Evolutionary conservation across 35 echinoderm and acorn worm genomes (phyloP).

Genomic region (Ophiothrix spiculata): DNA sequence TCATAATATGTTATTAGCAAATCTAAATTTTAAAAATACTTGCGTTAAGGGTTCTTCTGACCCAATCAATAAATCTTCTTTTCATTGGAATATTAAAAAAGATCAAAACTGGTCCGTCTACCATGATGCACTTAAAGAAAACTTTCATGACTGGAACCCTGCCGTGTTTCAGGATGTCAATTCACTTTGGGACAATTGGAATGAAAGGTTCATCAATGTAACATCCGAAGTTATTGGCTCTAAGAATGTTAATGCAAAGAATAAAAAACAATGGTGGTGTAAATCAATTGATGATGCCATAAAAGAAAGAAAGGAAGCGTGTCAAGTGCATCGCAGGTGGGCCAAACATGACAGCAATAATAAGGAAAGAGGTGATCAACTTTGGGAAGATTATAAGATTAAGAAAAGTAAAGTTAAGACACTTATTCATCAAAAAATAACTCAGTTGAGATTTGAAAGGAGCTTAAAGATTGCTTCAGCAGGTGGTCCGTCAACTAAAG

Average conservation of each 20-base stretch:
- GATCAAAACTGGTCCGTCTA: not conserved
- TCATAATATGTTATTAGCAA: conserved; percentile 4
- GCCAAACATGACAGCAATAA: not conserved
- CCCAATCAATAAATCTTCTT: too few species aligned
- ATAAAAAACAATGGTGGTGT: conserved; percentile 2
- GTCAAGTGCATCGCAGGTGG: not conserved
- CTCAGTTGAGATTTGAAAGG: not conserved
- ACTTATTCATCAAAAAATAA: not conserved
- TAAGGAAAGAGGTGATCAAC: not conserved
- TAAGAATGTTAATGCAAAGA: conserved; percentile 13
- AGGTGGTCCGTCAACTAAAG: not conserved
- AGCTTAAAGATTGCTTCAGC: not conserved
- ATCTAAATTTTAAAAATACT: not conserved
- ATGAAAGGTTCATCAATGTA: not conserved
- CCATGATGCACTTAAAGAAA: not conserved
- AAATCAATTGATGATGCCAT: conserved; percentile 13
- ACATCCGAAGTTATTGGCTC: conserved; percentile 1
- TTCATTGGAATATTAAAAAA: not conserved
- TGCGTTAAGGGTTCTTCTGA: too few species aligned
- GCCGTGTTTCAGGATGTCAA: not conserved
- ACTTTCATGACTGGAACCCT: not conserved
- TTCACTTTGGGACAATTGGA: not conserved
- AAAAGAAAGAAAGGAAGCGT: not conserved
- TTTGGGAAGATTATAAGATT: not conserved
- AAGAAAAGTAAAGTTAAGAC: too few species aligned